Base-by-base conservation (phyloP, 2,888 invertebrate genomes). In the Hoplodrina ambigua region DNA sequence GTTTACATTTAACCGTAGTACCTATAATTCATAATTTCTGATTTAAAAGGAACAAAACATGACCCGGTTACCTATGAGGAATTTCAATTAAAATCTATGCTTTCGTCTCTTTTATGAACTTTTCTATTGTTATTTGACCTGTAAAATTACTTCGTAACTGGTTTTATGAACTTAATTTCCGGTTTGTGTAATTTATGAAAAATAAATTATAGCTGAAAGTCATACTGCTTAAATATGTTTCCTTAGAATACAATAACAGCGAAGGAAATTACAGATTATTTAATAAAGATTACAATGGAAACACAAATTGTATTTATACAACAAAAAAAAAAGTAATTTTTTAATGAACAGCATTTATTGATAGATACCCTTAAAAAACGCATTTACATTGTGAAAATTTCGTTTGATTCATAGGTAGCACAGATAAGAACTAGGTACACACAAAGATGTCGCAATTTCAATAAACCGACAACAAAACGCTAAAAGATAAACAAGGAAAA, bases 31-130 rank as follows among this genome's bases (percentile, higher is more conserved):
- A 66, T 53, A 30, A 58, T 57, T 53, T n/a, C 41, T 60, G 57
- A 83, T 81, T 76, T 67, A 70, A 71, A 44, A 71, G 59, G 61
- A 75, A 75, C 69, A 75, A 72, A 80, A 76, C 73, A 63, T 64
- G 55, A 62, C 77, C 69, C 25, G 50, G 41, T 68, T 72, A 58
- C 37, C 55, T 57, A 64, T 17, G 50, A 57, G 37, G 54, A 72
- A 65, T 68, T 67, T 58, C 20, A 66, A 68, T 73, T 67, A 60
- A 57, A 73, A 67, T 57, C 11, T 67, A 53, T 67, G 56, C 54
- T 64, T 41, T 73, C 50, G 25, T 50, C 57, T 58, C 60, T 61
- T 73, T 53, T 52, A 73, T 37, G n/a, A 30, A 30, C n/a, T 61
- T 73, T 68, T 50, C 57, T 58, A 54, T 62, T 74, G 68, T 61